Conservation (phyloP, 2,797 vertebrate genomes). For the Chrosomus eos region DNA sequence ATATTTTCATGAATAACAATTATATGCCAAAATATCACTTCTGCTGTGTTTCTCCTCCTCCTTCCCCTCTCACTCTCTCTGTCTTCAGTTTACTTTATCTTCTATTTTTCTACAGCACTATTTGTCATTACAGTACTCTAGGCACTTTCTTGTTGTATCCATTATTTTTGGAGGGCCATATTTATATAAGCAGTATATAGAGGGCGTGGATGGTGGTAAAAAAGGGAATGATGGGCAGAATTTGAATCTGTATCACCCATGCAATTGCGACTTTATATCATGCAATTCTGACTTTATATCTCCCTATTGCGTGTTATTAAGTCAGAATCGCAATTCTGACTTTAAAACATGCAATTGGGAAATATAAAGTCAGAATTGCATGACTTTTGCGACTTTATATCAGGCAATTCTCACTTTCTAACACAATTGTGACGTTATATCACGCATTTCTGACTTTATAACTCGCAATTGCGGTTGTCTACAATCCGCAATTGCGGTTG, state of each 20-base stretch:
- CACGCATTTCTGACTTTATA: no score
- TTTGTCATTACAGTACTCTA: neutral
- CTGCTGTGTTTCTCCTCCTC: conserved; percentile 14
- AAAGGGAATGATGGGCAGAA: neutral
- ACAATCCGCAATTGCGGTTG: no score
- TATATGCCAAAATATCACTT: conserved; percentile 38
- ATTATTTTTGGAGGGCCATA: neutral
- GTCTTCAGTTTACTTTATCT: neutral
- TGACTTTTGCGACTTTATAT: no score
- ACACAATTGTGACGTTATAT: no score
- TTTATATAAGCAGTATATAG: neutral
- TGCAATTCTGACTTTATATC: no score
- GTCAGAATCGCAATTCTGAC: no score
- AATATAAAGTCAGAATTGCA: no score
- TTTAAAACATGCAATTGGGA: no score
- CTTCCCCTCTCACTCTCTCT: neutral
- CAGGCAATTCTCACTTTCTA: no score
- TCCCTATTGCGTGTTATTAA: no score
- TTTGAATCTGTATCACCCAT: neutral
- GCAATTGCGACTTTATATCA: no score
- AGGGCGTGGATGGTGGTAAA: neutral
- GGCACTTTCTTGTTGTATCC: neutral
- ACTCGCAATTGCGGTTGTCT: no score
- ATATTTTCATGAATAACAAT: conserved; percentile 52
- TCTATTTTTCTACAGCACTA: neutral